Base-by-base conservation (phyloP, 2,888 invertebrate species). In the Erebia epiphron region DNA sequence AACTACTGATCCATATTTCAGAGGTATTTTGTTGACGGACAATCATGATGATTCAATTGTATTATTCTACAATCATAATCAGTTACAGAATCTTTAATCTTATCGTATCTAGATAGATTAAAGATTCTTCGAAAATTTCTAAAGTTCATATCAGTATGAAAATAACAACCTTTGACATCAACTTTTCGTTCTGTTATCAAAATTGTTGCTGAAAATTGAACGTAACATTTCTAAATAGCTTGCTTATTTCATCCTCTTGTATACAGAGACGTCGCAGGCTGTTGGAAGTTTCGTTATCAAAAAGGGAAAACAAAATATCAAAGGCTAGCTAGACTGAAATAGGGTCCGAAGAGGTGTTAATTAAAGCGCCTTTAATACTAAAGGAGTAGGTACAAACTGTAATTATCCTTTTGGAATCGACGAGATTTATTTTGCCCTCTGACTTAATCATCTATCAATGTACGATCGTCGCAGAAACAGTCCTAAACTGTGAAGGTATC, bases 391-490 rank as follows among this genome's bases (percentile, higher is more conserved):
- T n/a, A n/a, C n/a, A 49, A 49, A 67, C 14, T 50, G 26, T 46
- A 49, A 67, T 67, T 58, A 49, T 11, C 49, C 49, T 35, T 67
- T 60, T 50, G 67, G 50, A 67, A 26, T 67, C 49, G 49, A 49
- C 13, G 8, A 62, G 62, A 62, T 62, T 62, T 26, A 21, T 46
- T 46, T 49, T 62, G 26, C 26, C 26, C 21, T 21, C 2, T 26
- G 26, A 2, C 2, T 2, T 0, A 26, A 26, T 26, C 26, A 21
- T 26, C 26, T 4, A 21, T 21, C 7, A 7, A 35, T 35, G 35
- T 35, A 7, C 7, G 7, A 35, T n/a, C 35, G 35, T 35, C 35
- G 35, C 7, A 35, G 35, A 35, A 35, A 35, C 35, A 13, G 11
- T 46, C 11, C 46, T 46, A 13, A 13, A 46, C 46, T 46, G 10